A percentile compares a stretch with the other conserved stretches of the same genome.
These are phyloP conservation scores for Phalacrocorax brasilianus DNA, from an alignment of 2,113 vertebrate genomes.

Conservation along the genomic window DNA sequence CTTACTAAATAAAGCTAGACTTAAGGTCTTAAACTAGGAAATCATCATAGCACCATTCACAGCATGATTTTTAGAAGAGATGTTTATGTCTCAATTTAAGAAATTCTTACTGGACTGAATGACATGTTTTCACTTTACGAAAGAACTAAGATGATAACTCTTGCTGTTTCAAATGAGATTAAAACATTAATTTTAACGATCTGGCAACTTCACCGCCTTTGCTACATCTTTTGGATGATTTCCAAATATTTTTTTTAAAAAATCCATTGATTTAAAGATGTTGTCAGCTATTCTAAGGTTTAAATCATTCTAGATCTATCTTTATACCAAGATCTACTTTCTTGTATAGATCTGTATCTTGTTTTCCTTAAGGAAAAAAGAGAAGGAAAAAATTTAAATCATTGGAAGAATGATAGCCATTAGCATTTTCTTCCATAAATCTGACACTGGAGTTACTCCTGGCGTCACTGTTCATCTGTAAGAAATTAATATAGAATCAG, in stretches of 20 bases:
- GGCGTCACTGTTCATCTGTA: neutral
- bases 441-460: neutral
- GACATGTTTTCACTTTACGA: neutral
- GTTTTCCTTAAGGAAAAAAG: neutral
- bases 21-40: neutral
- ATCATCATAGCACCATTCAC: neutral
- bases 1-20: neutral
- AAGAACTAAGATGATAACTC: neutral
- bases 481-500: neutral
- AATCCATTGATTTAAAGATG: neutral
- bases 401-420: neutral
- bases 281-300: neutral
- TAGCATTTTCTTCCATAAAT: neutral
- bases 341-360: neutral
- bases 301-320: neutral
- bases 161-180: neutral
- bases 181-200: constrained; percentile 13
- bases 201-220: neutral
- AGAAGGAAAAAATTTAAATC: neutral
- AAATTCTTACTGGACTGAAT: neutral
- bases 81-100: neutral
- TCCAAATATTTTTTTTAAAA: neutral
- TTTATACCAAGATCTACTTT: neutral
- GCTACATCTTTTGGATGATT: neutral
- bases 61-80: neutral